Conservation (phyloP, 2,888 invertebrate genomes). For the Lasioglossum marginatum region DNA sequence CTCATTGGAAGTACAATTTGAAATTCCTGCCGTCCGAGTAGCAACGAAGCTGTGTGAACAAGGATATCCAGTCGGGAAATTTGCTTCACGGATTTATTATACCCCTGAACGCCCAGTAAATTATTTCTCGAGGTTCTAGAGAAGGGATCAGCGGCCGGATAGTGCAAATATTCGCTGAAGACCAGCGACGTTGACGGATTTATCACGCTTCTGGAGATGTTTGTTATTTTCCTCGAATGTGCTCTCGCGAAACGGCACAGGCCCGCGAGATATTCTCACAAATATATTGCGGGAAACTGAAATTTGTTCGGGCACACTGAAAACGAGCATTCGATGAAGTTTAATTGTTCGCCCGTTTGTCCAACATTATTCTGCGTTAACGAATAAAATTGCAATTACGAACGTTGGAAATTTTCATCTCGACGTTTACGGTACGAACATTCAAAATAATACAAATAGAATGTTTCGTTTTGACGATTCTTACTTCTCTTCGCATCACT, state of each 20-base stretch:
- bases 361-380: neutral
- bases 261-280: neutral
- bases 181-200: slow-evolving; percentile 17
- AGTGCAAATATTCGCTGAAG: slow-evolving; percentile 32
- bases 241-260: neutral
- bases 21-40: neutral
- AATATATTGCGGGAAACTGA: neutral
- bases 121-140: neutral
- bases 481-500: neutral
- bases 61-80: slow-evolving; percentile 9
- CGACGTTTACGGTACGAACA: neutral
- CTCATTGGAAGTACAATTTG: neutral
- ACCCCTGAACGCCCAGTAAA: neutral
- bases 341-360: slow-evolving; percentile 4
- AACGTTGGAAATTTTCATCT: neutral
- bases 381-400: neutral
- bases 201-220: slow-evolving; percentile 11
- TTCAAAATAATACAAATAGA: neutral
- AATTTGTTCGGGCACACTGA: neutral
- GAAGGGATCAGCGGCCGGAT: neutral
- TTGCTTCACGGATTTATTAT: slow-evolving; percentile 35
- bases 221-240: slow-evolving; percentile 14
- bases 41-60: slow-evolving; percentile 43
- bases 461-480: neutral
- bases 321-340: neutral